Conservation (phyloP, 2,113 vertebrate genomes). For the Tringa solitaria region DNA sequence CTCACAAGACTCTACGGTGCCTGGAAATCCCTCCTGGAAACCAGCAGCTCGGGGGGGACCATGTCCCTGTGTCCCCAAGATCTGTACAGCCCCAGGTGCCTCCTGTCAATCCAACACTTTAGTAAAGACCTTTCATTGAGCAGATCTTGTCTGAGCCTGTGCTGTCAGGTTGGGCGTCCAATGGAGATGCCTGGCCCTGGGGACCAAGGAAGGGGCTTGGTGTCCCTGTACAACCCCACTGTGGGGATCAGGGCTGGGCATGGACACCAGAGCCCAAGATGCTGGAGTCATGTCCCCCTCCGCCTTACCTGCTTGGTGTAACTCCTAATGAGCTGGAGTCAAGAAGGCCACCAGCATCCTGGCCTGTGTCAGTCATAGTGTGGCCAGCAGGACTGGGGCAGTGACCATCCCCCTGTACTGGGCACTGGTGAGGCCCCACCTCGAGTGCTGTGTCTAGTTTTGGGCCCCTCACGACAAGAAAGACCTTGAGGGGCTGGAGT, state of each 20-base stretch:
- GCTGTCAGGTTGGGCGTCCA: background rate
- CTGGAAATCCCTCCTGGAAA: background rate
- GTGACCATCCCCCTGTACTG: too few relatives aligned
- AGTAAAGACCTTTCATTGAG: background rate
- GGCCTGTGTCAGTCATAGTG: too few relatives aligned
- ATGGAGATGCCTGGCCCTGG: background rate
- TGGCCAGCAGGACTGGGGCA: too few relatives aligned
- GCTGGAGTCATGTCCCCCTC: too few relatives aligned
- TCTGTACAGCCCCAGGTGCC: too few relatives aligned
- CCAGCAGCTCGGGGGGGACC: background rate
- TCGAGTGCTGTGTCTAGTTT: too few relatives aligned
- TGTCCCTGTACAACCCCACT: background rate
- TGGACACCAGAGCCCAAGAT: background rate
- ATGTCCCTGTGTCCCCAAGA: background rate
- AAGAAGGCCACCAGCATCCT: too few relatives aligned
- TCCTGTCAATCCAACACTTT: background rate
- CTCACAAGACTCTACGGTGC: rapidly evolving
- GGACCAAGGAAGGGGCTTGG: background rate
- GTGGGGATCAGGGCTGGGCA: background rate
- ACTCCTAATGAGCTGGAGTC: too few relatives aligned
- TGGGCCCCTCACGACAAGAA: too few relatives aligned
- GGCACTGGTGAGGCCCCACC: too few relatives aligned
- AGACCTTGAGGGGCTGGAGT: too few relatives aligned
- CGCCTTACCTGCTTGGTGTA: too few relatives aligned
- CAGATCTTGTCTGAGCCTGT: background rate